Conservation (phyloP, 2,888 invertebrate genomes). For the Taphrorychus bicolor region DNA sequence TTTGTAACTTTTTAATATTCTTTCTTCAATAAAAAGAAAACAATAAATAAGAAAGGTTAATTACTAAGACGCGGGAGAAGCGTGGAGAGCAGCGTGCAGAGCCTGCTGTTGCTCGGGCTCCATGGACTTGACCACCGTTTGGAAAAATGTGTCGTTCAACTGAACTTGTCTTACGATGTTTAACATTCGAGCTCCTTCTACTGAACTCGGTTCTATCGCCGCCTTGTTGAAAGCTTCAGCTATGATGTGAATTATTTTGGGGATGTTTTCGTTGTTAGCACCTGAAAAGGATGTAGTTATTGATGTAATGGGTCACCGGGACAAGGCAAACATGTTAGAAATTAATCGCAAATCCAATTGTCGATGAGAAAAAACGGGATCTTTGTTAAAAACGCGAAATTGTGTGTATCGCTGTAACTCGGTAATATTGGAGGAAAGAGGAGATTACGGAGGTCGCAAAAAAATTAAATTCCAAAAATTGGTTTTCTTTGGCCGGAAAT, state of each 20-base stretch:
- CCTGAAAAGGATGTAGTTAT: conserved; percentile 60
- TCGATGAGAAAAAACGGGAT: no score
- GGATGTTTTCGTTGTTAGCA: conserved; percentile 87
- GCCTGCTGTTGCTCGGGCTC: conserved; percentile 84
- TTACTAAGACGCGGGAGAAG: conserved; percentile 47
- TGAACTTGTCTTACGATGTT: conserved; percentile 88
- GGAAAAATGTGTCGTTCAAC: conserved; percentile 64
- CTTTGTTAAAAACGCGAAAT: no score
- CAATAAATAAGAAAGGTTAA: conserved; percentile 29
- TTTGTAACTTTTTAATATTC: not conserved
- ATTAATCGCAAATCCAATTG: no score
- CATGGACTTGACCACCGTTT: conserved; percentile 65
- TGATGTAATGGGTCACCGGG: no score
- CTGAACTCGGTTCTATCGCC: conserved; percentile 77
- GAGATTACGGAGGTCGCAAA: no score
- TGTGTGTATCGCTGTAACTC: no score
- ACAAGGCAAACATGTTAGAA: no score
- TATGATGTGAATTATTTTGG: conserved; percentile 84
- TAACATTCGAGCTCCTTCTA: conserved; percentile 80
- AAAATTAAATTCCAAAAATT: no score
- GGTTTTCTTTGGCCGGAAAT: no score
- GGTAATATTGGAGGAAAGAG: no score
- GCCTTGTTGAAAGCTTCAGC: conserved; percentile 89
- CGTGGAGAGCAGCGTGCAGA: conserved; percentile 73
- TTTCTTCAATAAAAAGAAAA: conserved; percentile 22